phyloP scores from a whole-genome alignment of 2,888 invertebrate species.

The Quadroppia sp. region DNA sequence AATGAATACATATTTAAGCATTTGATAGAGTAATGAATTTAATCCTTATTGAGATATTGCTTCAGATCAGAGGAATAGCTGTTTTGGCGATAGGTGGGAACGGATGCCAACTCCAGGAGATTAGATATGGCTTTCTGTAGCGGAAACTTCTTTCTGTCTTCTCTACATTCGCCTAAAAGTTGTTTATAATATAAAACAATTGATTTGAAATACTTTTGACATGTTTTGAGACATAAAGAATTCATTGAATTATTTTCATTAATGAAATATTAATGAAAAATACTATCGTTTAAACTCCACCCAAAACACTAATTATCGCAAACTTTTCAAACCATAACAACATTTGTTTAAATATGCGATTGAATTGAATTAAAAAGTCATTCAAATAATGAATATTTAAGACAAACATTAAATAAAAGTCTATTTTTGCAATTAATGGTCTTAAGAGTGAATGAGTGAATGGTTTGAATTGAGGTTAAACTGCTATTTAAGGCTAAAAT shows the following conservation, averaged over 20 bases:
- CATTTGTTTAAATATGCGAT: too few species aligned
- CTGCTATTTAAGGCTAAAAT: not conserved
- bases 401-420: not conserved
- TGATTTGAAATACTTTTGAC: not conserved
- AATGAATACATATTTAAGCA: too few species aligned
- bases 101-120: constrained; percentile 34
- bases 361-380: too few species aligned
- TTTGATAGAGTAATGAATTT: not conserved
- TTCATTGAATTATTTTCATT: too few species aligned
- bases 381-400: too few species aligned
- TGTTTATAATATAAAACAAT: not conserved
- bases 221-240: not conserved
- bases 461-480: too few species aligned
- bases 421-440: not conserved
- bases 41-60: not conserved
- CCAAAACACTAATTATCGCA: too few species aligned
- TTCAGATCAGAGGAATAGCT: not conserved
- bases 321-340: too few species aligned
- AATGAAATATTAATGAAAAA: too few species aligned
- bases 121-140: constrained; percentile 49
- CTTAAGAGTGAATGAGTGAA: too few species aligned
- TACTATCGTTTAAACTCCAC: too few species aligned
- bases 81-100: constrained; percentile 31
- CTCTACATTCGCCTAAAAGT: constrained; percentile 45
- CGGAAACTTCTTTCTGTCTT: constrained; percentile 51